Evolutionary conservation across 2,888 invertebrate genomes (phyloP).

Genomic region (Nycteola revayana): DNA sequence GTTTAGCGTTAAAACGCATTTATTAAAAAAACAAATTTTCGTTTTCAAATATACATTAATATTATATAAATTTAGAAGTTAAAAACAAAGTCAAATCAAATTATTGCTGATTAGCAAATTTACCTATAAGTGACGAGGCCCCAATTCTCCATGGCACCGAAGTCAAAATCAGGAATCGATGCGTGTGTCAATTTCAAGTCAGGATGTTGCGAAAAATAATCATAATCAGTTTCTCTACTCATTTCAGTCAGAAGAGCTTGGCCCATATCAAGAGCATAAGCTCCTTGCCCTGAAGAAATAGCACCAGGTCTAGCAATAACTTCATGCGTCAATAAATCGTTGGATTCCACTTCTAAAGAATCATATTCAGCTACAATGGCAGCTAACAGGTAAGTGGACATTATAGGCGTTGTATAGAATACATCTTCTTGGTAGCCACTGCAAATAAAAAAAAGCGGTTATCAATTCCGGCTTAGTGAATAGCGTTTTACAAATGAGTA

Average conservation of each 20-base stretch:
- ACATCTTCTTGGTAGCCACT: conserved; percentile 55
- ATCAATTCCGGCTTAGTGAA: too few species aligned
- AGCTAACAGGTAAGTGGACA: conserved; percentile 87
- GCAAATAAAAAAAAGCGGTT: conserved; percentile 14
- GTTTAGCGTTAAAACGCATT: too few species aligned
- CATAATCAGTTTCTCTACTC: conserved; percentile 79
- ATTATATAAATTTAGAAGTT: too few species aligned
- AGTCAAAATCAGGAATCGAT: conserved; percentile 89
- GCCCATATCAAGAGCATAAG: conserved; percentile 67
- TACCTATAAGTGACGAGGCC: conserved; percentile 89
- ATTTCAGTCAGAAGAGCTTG: conserved; percentile 68
- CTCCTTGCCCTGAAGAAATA: conserved; percentile 50
- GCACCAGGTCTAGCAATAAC: conserved; percentile 73
- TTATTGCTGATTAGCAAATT: too few species aligned
- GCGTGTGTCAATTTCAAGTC: conserved; percentile 85
- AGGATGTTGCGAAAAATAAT: conserved; percentile 70
- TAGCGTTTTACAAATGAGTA: too few species aligned
- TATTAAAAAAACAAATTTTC: too few species aligned
- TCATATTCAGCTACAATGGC: conserved; percentile 85
- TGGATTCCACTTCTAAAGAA: conserved; percentile 13
- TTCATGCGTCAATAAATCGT: conserved; percentile 46
- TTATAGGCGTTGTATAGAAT: conserved; percentile 64
- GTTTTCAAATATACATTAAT: too few species aligned
- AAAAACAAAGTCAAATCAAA: too few species aligned
- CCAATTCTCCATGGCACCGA: conserved; percentile 94